Conservation (phyloP, 2,888 invertebrate species). For the Protodeltote pygarga region DNA sequence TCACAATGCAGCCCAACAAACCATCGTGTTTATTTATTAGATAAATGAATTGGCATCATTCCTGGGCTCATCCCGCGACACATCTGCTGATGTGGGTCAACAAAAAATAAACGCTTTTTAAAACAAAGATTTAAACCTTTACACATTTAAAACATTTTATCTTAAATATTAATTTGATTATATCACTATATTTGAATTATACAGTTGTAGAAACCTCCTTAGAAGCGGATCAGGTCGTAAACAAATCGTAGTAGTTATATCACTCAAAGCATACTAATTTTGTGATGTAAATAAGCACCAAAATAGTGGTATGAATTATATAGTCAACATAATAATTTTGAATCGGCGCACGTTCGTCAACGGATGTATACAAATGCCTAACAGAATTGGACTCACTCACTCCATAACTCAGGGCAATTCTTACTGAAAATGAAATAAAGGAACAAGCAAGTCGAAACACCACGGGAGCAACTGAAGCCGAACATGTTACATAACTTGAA, state of each 20-base stretch:
- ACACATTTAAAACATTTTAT: no score
- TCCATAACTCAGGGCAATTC: slow-evolving; percentile 75
- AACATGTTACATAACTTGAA: slow-evolving; percentile 49
- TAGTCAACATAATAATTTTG: slow-evolving; percentile 65
- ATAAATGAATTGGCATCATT: slow-evolving; percentile 66
- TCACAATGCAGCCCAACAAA: slow-evolving; percentile 64
- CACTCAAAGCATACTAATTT: slow-evolving; percentile 12
- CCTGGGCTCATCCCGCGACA: slow-evolving; percentile 55
- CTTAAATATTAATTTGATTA: no score
- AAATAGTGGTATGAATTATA: slow-evolving; percentile 53
- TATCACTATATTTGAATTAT: no score
- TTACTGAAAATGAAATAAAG: slow-evolving; percentile 71
- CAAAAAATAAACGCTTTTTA: slow-evolving; percentile 30
- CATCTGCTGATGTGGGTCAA: slow-evolving; percentile 56
- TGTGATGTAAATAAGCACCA: slow-evolving; percentile 27
- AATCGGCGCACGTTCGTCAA: slow-evolving; percentile 68
- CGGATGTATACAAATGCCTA: slow-evolving; percentile 81
- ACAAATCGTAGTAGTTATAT: slow-evolving; percentile 16
- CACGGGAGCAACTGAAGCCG: slow-evolving; percentile 43
- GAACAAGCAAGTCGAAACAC: slow-evolving; percentile 72
- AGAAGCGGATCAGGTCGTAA: background rate
- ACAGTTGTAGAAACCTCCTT: background rate
- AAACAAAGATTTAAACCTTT: background rate
- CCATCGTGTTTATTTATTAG: slow-evolving; percentile 60
- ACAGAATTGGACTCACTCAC: slow-evolving; percentile 64